Evolutionary conservation across 2,797 vertebrate species (phyloP).

Genomic region (Dendrocincla tyrannina): DNA sequence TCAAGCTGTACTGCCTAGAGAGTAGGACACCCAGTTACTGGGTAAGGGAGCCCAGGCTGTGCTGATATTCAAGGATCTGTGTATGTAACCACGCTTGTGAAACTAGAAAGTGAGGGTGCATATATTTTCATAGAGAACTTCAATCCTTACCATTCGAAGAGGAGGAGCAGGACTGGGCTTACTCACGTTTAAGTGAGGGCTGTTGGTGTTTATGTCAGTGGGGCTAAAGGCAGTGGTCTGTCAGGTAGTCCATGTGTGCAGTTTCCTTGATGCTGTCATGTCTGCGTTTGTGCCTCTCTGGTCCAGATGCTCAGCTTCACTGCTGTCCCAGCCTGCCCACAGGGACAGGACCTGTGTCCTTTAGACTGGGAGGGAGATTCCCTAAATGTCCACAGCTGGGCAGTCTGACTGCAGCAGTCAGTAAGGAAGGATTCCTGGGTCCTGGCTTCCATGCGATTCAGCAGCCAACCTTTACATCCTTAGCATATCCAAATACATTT

Average conservation of each 20-base stretch:
- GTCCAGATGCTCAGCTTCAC: background rate
- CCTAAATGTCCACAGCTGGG: fast-evolving
- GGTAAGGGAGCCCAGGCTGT: background rate
- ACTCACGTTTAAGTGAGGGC: background rate
- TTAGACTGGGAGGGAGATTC: background rate
- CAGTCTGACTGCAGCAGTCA: background rate
- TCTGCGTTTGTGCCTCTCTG: background rate
- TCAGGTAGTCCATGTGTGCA: fast-evolving
- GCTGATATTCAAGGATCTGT: background rate
- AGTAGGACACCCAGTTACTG: background rate
- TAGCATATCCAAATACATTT: background rate
- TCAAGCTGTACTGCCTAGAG: background rate
- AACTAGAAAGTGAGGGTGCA: background rate
- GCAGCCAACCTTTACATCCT: background rate
- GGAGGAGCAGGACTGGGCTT: background rate
- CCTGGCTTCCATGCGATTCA: background rate
- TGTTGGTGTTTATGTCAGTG: background rate
- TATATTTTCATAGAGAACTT: background rate
- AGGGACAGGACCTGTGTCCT: background rate
- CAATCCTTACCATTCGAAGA: background rate
- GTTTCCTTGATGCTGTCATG: background rate
- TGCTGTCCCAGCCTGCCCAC: background rate
- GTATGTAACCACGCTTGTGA: background rate
- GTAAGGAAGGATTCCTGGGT: background rate
- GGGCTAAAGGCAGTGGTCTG: background rate